Evolutionary conservation across 2,113 vertebrate species (phyloP).

Genomic region (Serinus canaria): DNA sequence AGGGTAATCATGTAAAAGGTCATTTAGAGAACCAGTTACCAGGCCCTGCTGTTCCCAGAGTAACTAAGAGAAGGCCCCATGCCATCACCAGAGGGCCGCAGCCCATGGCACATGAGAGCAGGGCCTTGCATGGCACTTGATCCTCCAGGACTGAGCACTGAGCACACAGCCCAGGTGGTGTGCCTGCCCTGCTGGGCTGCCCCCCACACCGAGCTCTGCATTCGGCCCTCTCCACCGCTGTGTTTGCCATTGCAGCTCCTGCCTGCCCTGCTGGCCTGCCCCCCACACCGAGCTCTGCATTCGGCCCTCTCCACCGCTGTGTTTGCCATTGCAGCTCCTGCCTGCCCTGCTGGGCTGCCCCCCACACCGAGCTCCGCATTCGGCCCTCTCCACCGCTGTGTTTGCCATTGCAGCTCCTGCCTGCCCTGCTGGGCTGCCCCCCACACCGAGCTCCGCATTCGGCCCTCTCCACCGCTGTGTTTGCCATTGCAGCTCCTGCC

Average conservation of each 20-base stretch:
- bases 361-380: accelerated
- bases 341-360: too few species aligned
- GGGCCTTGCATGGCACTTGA: accelerated
- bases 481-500: background rate
- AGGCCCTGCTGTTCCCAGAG: accelerated
- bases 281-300: accelerated
- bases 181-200: accelerated
- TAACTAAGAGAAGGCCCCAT: background rate
- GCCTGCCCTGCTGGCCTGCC: accelerated
- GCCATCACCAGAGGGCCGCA: too few species aligned
- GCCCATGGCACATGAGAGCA: accelerated
- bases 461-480: accelerated
- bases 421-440: too few species aligned
- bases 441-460: accelerated
- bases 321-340: accelerated
- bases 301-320: accelerated
- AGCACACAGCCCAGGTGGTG: too few species aligned
- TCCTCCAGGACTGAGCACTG: accelerated
- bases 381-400: accelerated
- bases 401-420: background rate
- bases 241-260: accelerated
- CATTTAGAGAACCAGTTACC: background rate
- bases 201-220: accelerated
- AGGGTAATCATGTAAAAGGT: background rate
- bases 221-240: too few species aligned